Evolutionary conservation across 2,113 vertebrate species (phyloP), one percentile per base, ranked within the genome.

Genomic region (Vulpes vulpes): DNA sequence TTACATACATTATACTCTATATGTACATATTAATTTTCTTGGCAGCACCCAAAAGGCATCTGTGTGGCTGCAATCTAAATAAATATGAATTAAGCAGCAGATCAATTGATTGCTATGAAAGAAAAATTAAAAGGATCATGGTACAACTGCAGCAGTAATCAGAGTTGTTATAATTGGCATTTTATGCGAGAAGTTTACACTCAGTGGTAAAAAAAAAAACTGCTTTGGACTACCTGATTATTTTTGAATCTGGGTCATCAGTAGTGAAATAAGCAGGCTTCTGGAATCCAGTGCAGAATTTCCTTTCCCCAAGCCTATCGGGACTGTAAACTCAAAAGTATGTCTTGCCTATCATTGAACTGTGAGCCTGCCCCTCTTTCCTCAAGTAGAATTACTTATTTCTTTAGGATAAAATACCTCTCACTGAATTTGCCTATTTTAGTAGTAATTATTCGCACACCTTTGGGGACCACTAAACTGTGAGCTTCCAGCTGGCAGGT

Each of bases 61-160:
- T 98, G 93, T 89, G 89, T 97, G 98, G 98, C 95, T 98, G 96
- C 7, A 92, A 98, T 98, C 98, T 98, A 98, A 98, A 62, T 35
- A 98, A 98, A 98, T 98, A 98, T 98, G 98, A 98, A 98, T 98
- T 98, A 98, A 98, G 97, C 94, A 98, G 97, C 81, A 98, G 98
- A 98, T 98, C 97, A 84, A 98, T 98, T 0, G 5, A 98, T 96
- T 2, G 32, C 97, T 98, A 93, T 97, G 98, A 98, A 98, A 98
- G 98, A 97, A 97, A 98, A 98, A 97, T 98, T 97, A 98, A 98
- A 98, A 98, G 96, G 97, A 98, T 98, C 96, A 95, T 84, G 98
- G 96, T 98, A 96, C 91, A 97, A 98, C 97, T 23, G 0, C 73
- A 89, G 98, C 92, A 97, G 97, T 97, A 98, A 98, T 98, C 65